These are phyloP conservation scores for Drosophila paramelanica DNA, from an alignment of 2,888 invertebrate genomes.

Conservation along the genomic window DNA sequence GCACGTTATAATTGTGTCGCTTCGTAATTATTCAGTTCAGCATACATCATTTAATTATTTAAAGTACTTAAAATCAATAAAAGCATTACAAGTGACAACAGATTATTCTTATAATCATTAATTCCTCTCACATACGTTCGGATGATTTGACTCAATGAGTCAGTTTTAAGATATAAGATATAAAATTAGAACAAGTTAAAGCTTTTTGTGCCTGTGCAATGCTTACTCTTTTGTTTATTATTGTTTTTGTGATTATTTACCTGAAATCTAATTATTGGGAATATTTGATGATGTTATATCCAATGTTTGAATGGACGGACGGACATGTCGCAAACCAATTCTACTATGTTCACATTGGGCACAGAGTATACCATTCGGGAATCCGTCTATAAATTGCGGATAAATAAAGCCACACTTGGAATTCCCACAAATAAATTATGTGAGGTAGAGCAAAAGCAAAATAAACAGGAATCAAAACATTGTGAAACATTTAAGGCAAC, in stretches of 20 bases:
- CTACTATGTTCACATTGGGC: not conserved
- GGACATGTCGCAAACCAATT: not conserved
- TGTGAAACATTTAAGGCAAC: slow-evolving; percentile 24
- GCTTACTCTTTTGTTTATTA: not conserved
- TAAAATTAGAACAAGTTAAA: not conserved
- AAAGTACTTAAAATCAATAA: slow-evolving; percentile 8
- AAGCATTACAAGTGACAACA: slow-evolving; percentile 30
- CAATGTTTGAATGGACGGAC: not conserved
- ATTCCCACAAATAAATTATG: slow-evolving; percentile 57
- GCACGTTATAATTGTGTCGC: too few relatives aligned
- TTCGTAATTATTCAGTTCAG: not conserved
- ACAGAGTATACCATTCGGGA: slow-evolving; percentile 10
- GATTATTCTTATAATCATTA: slow-evolving; percentile 10
- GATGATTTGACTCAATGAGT: slow-evolving; percentile 20
- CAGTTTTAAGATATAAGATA: slow-evolving; percentile 23
- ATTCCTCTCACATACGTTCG: slow-evolving; percentile 42
- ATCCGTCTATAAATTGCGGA: slow-evolving; percentile 69
- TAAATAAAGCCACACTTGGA: slow-evolving; percentile 52
- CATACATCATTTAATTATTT: slow-evolving; percentile 3
- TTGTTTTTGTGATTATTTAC: not conserved
- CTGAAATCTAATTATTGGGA: not conserved
- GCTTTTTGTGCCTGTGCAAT: not conserved
- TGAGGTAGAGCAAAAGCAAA: slow-evolving; percentile 20
- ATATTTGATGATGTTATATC: too few relatives aligned
- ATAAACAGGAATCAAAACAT: slow-evolving; percentile 11